Evolutionary conservation across 2,888 invertebrate genomes (phyloP), one percentile per base, ranked within the genome.

Genomic region (Plagiodera versicolora): DNA sequence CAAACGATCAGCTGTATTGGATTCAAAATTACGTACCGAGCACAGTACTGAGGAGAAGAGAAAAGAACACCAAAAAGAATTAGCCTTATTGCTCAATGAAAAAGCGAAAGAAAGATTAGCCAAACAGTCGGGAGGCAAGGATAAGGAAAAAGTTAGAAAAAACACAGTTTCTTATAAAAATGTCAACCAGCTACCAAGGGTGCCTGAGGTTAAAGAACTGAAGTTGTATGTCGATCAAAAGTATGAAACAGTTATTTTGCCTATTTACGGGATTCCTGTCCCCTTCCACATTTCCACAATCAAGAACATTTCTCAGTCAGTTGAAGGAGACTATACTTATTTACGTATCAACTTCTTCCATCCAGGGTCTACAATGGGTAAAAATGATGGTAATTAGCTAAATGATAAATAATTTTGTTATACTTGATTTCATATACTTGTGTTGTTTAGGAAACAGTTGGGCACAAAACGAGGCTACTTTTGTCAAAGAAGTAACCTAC

Each of bases 211-310:
- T 0, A 91, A 90, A 71, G 94, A 95, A 68, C 82, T 98, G 2
- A 96, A 97, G 80, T 85, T 99, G 65, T 98, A 89, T 83, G 98
- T 99, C 69, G 96, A 98, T 83, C 90, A 91, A 72, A 97, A 95
- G 82, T 97, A 97, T 79, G 99, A 99, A 81, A 97, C 98, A 1
- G 92, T 99, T n/a, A 96, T 99, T 67, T 81, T 99, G 75, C 99
- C 99, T 1, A 89, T 99, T 70, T 98, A 95, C 83, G 98, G 98
- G 10, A 84, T 95, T 48, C 92, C 98, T 0, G 95, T 96, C 63
- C 98, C 99, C 56, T 99, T 96, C 81, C 99, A 99, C 79, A 99
- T 99, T 78, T 96, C 98, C 3, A 98, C 96, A 5, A 95, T 99
- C 56, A 99, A 99, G 84, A 99, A 99, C 79, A 97, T 98, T 74